phyloP scores from a whole-genome alignment of 2,888 invertebrate species.

The Geotrupes spiniger region DNA sequence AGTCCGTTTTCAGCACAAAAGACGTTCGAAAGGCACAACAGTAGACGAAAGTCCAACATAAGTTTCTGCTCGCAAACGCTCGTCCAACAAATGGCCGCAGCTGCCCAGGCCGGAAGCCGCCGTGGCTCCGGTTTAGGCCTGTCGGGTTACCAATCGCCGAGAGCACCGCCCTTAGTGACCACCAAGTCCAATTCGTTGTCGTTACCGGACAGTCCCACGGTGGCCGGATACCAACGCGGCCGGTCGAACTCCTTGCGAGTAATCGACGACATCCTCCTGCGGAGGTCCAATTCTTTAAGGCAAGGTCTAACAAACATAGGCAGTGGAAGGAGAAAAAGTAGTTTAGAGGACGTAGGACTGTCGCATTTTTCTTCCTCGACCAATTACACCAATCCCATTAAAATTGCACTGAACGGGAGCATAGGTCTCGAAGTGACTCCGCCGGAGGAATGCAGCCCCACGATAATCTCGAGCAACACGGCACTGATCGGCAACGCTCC shows the following conservation, averaged over 20 bases:
- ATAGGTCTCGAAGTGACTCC: constrained; percentile 74
- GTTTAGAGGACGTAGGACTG: constrained; percentile 81
- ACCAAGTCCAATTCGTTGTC: constrained; percentile 88
- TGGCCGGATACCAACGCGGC: constrained; percentile 73
- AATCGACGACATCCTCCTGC: constrained; percentile 78
- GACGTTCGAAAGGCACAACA: constrained; percentile 90
- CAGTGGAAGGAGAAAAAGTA: constrained; percentile 69
- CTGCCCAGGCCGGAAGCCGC: constrained; percentile 56
- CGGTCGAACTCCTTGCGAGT: constrained; percentile 84
- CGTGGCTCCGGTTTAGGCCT: constrained; percentile 68
- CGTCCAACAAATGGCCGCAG: constrained; percentile 61
- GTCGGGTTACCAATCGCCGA: constrained; percentile 61
- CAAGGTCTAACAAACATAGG: constrained; percentile 73
- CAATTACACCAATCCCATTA: constrained; percentile 72
- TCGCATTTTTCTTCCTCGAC: constrained; percentile 72
- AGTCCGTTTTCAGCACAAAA: constrained; percentile 95
- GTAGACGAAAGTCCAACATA: constrained; percentile 85
- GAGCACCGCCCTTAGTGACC: constrained; percentile 73
- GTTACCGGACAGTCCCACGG: constrained; percentile 84
- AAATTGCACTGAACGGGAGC: constrained; percentile 81
- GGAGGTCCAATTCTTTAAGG: constrained; percentile 79
- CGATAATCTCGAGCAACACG: constrained; percentile 56
- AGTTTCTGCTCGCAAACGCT: constrained; percentile 83
- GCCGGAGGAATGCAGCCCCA: constrained; percentile 57
- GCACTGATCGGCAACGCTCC: constrained; percentile 54